Base-by-base conservation (phyloP, 1,140 invertebrate species). In the Telenomus remus region DNA sequence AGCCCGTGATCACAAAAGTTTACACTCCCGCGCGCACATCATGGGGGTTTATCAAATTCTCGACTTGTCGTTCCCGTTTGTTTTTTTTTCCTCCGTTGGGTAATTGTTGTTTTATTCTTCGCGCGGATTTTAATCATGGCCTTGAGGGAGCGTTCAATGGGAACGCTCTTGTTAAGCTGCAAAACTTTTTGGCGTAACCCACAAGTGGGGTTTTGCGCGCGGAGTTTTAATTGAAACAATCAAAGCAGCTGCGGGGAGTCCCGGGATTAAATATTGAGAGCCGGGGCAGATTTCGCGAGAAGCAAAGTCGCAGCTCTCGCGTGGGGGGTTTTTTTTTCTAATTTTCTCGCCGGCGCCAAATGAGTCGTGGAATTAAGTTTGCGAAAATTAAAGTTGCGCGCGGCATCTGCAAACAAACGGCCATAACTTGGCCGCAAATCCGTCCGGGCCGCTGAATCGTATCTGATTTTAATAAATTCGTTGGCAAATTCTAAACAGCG, bases 161-260 rank as follows among this genome's bases (percentile, higher is more conserved):
- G 9, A 39, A 39, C 8, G n/a, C 3, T 39, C 37, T 39, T 39
- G 37, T 39, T 39, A 39, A 39, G 37, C n/a, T 39, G 37, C 37
- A 39, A 39, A 27, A 27, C 19, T 27, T 27, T 27, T 27, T 27
- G 19, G 19, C 19, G 19, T 27, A 27, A 27, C 19, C 19, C 19
- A 27, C 19, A 27, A 27, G 19, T 27, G 19, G 19, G 19, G 19
- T 27, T n/a, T 27, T 27, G 19, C 6, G 19, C 6, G 19, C 19
- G 19, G n/a, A 39, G 37, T 39, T 39, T 39, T 39, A 39, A 39
- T 39, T 39, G 37, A 39, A 39, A 39, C 37, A 39, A 39, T 39
- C 37, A 11, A 39, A n/a, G 3, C 37, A 9, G 37, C 37, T 39
- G 37, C 37, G 37, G 19, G 19, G 19, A 39, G 37, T 11, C 37